phyloP scores from a whole-genome alignment of 2,888 invertebrate genomes.

The Xestobium rufovillosum region DNA sequence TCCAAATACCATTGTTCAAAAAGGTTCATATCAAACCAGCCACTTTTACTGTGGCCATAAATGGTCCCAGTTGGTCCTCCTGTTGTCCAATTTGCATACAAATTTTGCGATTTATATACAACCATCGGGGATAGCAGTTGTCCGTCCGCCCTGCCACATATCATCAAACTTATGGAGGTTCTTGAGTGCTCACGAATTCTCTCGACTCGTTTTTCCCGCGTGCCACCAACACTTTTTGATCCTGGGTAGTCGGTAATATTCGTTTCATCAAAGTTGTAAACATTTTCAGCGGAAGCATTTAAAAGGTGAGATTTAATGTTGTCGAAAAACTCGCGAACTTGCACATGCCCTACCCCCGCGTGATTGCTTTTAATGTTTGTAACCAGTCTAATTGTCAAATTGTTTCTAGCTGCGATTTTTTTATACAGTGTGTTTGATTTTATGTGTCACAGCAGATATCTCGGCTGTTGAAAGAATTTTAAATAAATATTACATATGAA shows the following conservation, averaged over 20 bases:
- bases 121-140: conserved; percentile 31
- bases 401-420: no score
- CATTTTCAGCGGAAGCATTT: no score
- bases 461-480: no score
- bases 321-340: no score
- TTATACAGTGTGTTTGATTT: no score
- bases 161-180: conserved; percentile 31
- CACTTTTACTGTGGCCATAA: conserved; percentile 16
- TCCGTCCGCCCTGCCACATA: conserved; percentile 28
- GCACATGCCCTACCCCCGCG: no score
- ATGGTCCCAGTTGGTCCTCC: conserved; percentile 17
- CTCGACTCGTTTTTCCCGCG: conserved; percentile 33
- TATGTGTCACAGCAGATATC: no score
- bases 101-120: conserved; percentile 29
- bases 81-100: no score
- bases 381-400: no score
- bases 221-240: conserved; percentile 25
- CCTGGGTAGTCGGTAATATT: conserved; percentile 34
- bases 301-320: no score
- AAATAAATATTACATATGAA: no score
- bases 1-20: conserved; percentile 22
- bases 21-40: conserved; percentile 20
- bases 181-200: conserved; percentile 27
- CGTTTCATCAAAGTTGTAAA: conserved; percentile 35
- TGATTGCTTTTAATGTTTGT: no score